A percentile compares a stretch with the other conserved stretches of the same genome.
Evolutionary conservation across 2,888 invertebrate species (phyloP).

Genomic region (Timema cristinae): DNA sequence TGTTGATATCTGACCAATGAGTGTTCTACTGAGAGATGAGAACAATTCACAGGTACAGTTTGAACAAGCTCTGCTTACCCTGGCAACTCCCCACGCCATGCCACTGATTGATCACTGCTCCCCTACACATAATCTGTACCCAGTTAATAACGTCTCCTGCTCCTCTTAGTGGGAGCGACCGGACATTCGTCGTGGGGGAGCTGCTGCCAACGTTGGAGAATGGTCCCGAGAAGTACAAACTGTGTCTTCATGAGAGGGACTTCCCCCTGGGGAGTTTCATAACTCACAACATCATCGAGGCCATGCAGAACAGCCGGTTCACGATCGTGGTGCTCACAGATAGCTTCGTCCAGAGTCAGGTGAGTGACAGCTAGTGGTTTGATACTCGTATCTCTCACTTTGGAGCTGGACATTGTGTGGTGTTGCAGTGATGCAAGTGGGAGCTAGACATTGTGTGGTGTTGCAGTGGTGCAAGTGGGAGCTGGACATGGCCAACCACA

Average conservation of each 20-base stretch:
- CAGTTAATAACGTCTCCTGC: neutral
- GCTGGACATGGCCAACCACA: slow-evolving; percentile 26
- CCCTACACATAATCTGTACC: too few species aligned
- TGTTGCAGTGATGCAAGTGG: neutral
- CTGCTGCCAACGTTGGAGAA: slow-evolving; percentile 34
- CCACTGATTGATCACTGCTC: too few species aligned
- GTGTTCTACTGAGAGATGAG: too few species aligned
- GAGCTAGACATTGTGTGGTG: neutral
- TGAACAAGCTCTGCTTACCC: too few species aligned
- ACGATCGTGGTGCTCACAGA: slow-evolving; percentile 34
- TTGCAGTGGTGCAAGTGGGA: slow-evolving; percentile 25
- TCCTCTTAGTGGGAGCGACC: slow-evolving; percentile 34
- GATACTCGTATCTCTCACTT: too few species aligned
- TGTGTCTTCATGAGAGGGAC: slow-evolving; percentile 36
- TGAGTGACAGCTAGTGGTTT: neutral
- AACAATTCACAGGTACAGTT: too few species aligned
- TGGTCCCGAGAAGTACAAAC: slow-evolving; percentile 27
- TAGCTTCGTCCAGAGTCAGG: slow-evolving; percentile 33
- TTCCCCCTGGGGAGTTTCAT: slow-evolving; percentile 33
- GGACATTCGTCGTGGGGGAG: slow-evolving; percentile 33
- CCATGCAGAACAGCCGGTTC: slow-evolving; percentile 34
- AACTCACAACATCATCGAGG: slow-evolving; percentile 34
- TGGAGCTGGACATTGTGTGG: neutral
- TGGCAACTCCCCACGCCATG: too few species aligned
- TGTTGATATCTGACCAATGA: too few species aligned